Evolutionary conservation across 2,888 invertebrate species (phyloP).

Genomic region (Machimus atricapillus): DNA sequence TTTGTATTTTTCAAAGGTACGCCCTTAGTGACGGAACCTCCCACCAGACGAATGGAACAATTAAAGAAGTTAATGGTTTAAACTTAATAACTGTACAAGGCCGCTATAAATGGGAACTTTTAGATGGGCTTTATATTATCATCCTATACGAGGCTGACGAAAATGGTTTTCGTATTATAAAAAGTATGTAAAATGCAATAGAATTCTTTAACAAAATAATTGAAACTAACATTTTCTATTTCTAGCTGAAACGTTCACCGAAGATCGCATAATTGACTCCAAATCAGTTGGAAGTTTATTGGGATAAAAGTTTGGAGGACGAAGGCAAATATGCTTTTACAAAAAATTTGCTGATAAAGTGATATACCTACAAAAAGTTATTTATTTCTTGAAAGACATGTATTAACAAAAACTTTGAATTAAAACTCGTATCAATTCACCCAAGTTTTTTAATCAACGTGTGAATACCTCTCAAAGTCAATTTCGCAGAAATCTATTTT

Average conservation of each 20-base stretch:
- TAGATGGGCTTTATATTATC: neutral
- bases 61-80: neutral
- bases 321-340: neutral
- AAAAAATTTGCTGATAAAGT: neutral
- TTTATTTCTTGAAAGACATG: too few species aligned
- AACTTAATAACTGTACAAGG: neutral
- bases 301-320: neutral
- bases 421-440: too few species aligned
- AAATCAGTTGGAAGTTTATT: neutral
- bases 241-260: neutral
- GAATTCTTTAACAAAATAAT: neutral
- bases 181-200: neutral
- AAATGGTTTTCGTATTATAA: neutral
- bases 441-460: too few species aligned
- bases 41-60: neutral
- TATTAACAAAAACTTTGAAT: too few species aligned
- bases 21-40: neutral
- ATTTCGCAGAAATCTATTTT: too few species aligned
- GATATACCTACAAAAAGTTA: neutral
- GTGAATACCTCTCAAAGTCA: too few species aligned
- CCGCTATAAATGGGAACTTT: neutral
- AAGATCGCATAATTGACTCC: neutral
- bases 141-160: neutral
- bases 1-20: neutral
- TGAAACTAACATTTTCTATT: neutral